Percentiles rank a stretch among this genome's conserved stretches.
Conservation (phyloP, 2,888 invertebrate species). For the Platynereis dumerilii region DNA sequence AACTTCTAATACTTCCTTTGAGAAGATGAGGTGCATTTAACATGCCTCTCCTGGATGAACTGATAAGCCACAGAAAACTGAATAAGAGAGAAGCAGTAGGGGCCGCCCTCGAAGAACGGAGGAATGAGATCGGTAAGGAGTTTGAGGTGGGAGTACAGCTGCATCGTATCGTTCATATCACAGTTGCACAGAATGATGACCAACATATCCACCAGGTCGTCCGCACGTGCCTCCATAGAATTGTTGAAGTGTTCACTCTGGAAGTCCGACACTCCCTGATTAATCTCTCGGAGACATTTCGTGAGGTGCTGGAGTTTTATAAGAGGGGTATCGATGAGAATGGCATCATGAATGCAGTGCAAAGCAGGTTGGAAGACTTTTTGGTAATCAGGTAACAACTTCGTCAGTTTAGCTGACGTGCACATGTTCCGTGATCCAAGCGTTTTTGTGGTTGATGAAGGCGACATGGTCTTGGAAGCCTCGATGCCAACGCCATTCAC, state of each 20-base stretch:
- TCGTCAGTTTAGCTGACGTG: not conserved
- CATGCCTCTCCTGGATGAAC: conserved; percentile 45
- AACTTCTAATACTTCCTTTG: no score
- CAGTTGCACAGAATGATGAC: conserved; percentile 45
- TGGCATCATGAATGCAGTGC: conserved; percentile 16
- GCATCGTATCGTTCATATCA: conserved; percentile 34
- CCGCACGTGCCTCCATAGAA: conserved; percentile 24
- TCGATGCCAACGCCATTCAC: conserved; percentile 11
- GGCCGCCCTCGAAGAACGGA: conserved; percentile 47
- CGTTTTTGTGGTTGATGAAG: not conserved
- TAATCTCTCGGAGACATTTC: conserved; percentile 33
- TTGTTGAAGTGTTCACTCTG: conserved; percentile 17
- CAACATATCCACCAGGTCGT: conserved; percentile 40
- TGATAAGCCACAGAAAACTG: conserved; percentile 52
- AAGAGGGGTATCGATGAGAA: conserved; percentile 28
- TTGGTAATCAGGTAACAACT: conserved; percentile 20
- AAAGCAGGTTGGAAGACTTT: conserved; percentile 20
- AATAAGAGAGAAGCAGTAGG: conserved; percentile 50
- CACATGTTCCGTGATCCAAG: not conserved
- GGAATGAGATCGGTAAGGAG: conserved; percentile 49
- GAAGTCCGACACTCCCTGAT: conserved; percentile 18
- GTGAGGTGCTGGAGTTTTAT: conserved; percentile 34
- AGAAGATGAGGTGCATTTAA: no score
- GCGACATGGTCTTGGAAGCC: not conserved
- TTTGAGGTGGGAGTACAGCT: conserved; percentile 46